phyloP scores from a whole-genome alignment of 2,888 invertebrate genomes.

The Ectemnius continuus region DNA sequence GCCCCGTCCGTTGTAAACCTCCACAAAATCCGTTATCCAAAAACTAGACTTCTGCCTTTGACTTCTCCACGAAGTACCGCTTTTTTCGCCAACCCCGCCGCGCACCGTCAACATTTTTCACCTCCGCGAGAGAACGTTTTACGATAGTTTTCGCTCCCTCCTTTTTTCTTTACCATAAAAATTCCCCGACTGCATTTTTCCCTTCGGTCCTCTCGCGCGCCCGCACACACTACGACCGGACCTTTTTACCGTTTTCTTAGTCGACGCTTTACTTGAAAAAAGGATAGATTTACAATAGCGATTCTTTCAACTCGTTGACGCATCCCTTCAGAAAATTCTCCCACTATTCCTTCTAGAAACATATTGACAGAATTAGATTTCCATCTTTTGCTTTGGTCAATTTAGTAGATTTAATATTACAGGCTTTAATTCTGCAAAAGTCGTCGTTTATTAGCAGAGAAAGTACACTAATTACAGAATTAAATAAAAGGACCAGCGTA shows the following conservation, averaged over 20 bases:
- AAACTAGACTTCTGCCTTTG: conserved; percentile 42
- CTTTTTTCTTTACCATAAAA: conserved; percentile 26
- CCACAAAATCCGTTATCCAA: conserved; percentile 47
- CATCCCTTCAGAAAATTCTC: too few species aligned
- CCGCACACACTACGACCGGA: too few species aligned
- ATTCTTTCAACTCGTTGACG: too few species aligned
- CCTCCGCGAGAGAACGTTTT: conserved; percentile 2
- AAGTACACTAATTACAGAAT: neutral
- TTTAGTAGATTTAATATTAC: too few species aligned
- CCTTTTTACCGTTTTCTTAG: too few species aligned
- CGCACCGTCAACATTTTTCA: conserved; percentile 15
- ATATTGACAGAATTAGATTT: too few species aligned
- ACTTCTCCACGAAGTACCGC: conserved; percentile 18
- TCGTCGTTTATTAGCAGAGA: conserved; percentile 6
- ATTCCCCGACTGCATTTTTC: neutral
- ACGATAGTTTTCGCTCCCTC: conserved; percentile 14
- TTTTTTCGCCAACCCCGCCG: conserved; percentile 18
- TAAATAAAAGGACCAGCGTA: too few species aligned
- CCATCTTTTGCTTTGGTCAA: too few species aligned
- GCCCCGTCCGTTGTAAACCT: conserved; percentile 22
- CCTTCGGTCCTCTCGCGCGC: too few species aligned
- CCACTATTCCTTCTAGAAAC: too few species aligned
- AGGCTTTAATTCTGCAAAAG: too few species aligned
- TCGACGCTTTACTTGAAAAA: too few species aligned
- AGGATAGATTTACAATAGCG: neutral